Conservation (phyloP, 2,888 invertebrate genomes). For the Ptilodon capucinus region DNA sequence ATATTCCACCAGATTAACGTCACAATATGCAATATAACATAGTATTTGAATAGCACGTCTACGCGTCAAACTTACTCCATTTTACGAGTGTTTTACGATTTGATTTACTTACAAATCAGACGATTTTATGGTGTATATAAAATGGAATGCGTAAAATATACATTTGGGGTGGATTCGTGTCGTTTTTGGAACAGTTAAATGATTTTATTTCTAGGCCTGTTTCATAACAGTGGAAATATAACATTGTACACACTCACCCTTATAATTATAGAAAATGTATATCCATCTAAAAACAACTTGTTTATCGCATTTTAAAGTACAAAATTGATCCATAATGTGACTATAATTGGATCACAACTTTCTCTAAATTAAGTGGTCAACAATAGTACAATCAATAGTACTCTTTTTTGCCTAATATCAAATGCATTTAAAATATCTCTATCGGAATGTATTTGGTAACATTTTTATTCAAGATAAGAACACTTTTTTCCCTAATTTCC, state of each 20-base stretch:
- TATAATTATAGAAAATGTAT: no score
- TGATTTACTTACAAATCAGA: constrained; percentile 4
- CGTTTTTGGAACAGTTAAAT: not conserved
- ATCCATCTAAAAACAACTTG: no score
- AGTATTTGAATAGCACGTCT: not conserved
- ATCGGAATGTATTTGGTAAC: no score
- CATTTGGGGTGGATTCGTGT: not conserved
- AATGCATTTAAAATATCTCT: no score
- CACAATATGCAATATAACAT: not conserved
- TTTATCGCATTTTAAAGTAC: no score
- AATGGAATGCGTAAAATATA: constrained; percentile 2
- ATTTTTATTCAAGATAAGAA: not conserved
- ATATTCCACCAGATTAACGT: not conserved
- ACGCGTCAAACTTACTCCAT: constrained; percentile 1
- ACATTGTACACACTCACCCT: no score
- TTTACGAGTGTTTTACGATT: constrained; percentile 2
- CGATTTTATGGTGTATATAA: constrained; percentile 2
- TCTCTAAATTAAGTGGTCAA: no score
- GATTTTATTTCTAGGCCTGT: not conserved
- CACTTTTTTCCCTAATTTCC: not conserved
- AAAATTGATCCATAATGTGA: no score
- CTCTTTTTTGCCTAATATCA: no score
- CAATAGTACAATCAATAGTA: no score
- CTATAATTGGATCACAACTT: no score
- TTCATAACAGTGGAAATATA: not conserved